Evolutionary conservation across 2,888 invertebrate species (phyloP).

Genomic region (Lutraria lutraria): DNA sequence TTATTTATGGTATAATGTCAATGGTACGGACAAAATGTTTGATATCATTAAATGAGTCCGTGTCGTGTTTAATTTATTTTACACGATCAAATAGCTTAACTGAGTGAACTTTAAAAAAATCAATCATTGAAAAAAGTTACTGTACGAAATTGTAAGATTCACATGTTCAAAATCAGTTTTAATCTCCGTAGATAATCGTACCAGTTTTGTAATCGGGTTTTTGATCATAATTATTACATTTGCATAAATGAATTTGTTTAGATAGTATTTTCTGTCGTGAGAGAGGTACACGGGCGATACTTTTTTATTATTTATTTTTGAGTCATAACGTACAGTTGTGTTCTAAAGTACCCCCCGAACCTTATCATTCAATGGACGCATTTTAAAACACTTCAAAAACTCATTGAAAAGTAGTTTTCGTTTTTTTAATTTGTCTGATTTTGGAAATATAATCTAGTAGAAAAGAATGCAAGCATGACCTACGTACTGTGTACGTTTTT

Average conservation of each 20-base stretch:
- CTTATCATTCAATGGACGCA: neutral
- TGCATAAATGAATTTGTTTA: constrained; percentile 43
- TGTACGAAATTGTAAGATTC: neutral
- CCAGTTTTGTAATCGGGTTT: constrained; percentile 6
- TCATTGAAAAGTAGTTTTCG: constrained; percentile 18
- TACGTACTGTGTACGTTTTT: neutral
- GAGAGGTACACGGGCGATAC: neutral
- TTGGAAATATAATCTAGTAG: constrained; percentile 42
- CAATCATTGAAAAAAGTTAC: neutral
- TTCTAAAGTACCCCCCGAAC: constrained; percentile 25
- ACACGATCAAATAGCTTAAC: constrained; percentile 1
- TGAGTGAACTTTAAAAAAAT: neutral
- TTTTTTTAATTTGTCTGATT: constrained; percentile 43
- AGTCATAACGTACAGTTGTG: neutral
- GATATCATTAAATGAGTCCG: neutral
- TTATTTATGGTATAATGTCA: neutral
- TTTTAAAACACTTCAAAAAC: constrained; percentile 11
- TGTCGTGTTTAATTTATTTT: neutral
- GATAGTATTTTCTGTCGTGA: neutral
- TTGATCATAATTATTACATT: constrained; percentile 40
- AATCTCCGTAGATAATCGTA: constrained; percentile 2
- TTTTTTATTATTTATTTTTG: neutral
- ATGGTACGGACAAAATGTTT: neutral
- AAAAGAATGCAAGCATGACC: constrained; percentile 35
- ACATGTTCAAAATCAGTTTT: neutral